Evolutionary conservation across 2,888 invertebrate genomes (phyloP).

Genomic region (Lomographa bimaculata): DNA sequence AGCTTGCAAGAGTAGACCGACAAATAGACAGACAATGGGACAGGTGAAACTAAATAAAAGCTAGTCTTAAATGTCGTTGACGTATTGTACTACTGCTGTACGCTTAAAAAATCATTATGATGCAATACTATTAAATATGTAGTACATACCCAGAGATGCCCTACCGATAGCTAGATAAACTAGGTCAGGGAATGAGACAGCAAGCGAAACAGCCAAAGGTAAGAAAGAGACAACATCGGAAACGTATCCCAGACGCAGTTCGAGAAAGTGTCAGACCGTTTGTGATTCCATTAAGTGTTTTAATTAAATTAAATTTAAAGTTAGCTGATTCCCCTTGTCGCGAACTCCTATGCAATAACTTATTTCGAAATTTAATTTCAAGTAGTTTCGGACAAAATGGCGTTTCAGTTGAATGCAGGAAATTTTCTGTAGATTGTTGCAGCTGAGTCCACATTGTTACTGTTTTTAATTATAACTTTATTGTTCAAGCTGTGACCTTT

Average conservation of each 20-base stretch:
- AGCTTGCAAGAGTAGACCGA: too few species aligned
- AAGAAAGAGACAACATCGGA: neutral
- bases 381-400: constrained; percentile 2
- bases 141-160: too few species aligned
- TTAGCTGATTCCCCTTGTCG: constrained; percentile 36
- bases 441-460: too few species aligned
- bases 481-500: too few species aligned
- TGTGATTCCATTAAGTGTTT: constrained; percentile 56
- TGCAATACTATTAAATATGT: too few species aligned
- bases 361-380: constrained; percentile 6
- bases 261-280: constrained; percentile 35
- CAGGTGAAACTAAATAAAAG: too few species aligned
- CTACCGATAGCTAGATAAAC: too few species aligned
- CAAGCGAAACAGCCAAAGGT: neutral
- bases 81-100: too few species aligned
- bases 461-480: too few species aligned
- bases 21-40: too few species aligned
- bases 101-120: too few species aligned
- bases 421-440: neutral
- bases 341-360: constrained; percentile 8
- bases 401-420: neutral
- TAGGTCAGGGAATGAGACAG: neutral
- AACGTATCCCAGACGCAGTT: constrained; percentile 9
- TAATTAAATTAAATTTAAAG: constrained; percentile 49
- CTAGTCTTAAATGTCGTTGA: too few species aligned